A percentile compares a stretch with the other conserved stretches of the same genome.
Evolutionary conservation across 1,140 invertebrate genomes (phyloP).

Genomic region (Drosophila subobscura): DNA sequence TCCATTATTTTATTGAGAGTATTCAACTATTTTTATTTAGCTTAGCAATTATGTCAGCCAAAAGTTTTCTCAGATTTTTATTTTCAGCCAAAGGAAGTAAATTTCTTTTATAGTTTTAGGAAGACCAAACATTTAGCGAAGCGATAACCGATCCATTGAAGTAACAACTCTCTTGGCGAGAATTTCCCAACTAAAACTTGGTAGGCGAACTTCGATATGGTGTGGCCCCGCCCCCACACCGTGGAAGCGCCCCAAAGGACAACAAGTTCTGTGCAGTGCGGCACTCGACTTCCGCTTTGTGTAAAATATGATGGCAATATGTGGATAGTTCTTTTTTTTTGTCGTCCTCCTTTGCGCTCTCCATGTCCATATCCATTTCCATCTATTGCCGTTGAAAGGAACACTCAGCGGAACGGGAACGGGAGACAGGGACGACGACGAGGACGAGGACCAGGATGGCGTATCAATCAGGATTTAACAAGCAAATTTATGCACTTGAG

Average conservation of each 20-base stretch:
- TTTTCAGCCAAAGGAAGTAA: too few relatives aligned
- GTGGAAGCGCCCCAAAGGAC: constrained; percentile 5
- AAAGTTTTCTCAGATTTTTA: too few relatives aligned
- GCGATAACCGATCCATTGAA: too few relatives aligned
- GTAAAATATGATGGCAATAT: constrained; percentile 37
- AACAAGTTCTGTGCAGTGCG: constrained; percentile 9
- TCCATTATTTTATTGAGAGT: neutral
- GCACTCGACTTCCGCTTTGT: constrained; percentile 27
- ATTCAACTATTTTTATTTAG: too few relatives aligned
- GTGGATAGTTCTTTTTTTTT: constrained; percentile 24
- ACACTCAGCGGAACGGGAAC: constrained; percentile 17
- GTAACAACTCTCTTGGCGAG: too few relatives aligned
- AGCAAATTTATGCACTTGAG: constrained; percentile 79
- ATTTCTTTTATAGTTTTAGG: too few relatives aligned
- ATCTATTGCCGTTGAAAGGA: constrained; percentile 28
- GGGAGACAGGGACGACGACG: constrained; percentile 25
- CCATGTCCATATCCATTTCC: constrained; percentile 7
- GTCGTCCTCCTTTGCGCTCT: neutral
- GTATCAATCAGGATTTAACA: constrained; percentile 80
- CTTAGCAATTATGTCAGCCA: too few relatives aligned
- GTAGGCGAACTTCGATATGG: too few relatives aligned
- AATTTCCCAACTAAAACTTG: too few relatives aligned
- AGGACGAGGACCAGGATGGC: constrained; percentile 51
- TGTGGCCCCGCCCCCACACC: too few relatives aligned
- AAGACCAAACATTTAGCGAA: too few relatives aligned